Percentiles rank a stretch among this genome's conserved stretches.
These are phyloP conservation scores for Epinephelus moara DNA, from an alignment of 2,113 vertebrate genomes.

Conservation along the genomic window DNA sequence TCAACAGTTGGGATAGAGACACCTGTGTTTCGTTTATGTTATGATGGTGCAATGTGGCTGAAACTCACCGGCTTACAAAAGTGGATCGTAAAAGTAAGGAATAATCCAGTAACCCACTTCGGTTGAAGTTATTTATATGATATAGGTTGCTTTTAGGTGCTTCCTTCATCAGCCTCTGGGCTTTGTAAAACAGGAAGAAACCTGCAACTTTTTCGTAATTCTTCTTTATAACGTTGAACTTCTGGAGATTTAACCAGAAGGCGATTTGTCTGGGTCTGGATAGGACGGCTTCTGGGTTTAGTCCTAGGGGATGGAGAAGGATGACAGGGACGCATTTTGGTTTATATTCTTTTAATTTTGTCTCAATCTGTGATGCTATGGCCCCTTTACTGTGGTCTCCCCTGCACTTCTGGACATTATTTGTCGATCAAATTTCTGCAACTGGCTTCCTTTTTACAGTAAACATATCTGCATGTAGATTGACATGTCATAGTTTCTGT, in stretches of 20 bases:
- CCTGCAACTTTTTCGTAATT: not conserved
- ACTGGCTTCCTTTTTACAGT: too few species aligned
- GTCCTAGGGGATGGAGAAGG: too few species aligned
- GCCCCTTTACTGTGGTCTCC: too few species aligned
- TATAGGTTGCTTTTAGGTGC: not conserved
- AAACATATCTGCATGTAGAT: not conserved
- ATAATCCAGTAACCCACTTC: conserved; percentile 28
- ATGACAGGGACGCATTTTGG: too few species aligned
- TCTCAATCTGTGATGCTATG: not conserved
- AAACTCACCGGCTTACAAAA: not conserved
- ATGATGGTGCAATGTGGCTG: conserved; percentile 21
- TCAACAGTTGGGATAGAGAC: conserved; percentile 61
- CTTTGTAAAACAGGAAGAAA: not conserved
- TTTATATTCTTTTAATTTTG: not conserved
- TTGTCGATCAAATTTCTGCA: too few species aligned
- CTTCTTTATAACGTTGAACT: not conserved
- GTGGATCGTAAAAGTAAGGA: conserved; percentile 7
- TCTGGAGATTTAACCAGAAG: not conserved
- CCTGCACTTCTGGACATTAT: too few species aligned
- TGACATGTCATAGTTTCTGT: not conserved
- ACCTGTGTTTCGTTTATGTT: conserved; percentile 55
- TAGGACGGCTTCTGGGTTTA: too few species aligned
- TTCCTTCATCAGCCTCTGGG: not conserved
- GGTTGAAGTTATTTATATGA: not conserved
- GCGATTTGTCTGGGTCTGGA: too few species aligned